phyloP scores from a whole-genome alignment of 2,113 vertebrate genomes.

The Nibea coibor region DNA sequence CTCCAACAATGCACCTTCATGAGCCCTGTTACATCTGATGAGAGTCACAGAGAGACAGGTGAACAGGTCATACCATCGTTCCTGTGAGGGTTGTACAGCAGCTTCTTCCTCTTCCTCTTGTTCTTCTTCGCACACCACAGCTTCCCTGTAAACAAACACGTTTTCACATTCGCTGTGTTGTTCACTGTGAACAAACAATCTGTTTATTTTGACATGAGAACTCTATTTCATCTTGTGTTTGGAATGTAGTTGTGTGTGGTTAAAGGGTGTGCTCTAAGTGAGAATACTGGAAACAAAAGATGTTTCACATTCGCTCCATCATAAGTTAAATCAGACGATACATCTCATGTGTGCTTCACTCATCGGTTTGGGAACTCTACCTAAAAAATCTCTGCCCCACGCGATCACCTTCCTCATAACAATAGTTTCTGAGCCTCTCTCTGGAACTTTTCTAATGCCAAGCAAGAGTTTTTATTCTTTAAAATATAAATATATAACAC shows the following conservation, averaged over 20 bases:
- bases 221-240: not conserved
- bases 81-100: slow-evolving; percentile 93
- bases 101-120: slow-evolving; percentile 98
- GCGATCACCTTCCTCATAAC: too few species aligned
- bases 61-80: slow-evolving; percentile 87
- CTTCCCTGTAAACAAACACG: slow-evolving; percentile 86
- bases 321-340: not conserved
- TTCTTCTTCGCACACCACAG: slow-evolving; percentile 99
- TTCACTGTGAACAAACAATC: not conserved
- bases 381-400: too few species aligned
- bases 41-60: not conserved
- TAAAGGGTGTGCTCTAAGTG: not conserved
- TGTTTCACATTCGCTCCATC: not conserved
- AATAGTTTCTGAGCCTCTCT: too few species aligned
- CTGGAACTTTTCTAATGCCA: too few species aligned
- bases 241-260: not conserved
- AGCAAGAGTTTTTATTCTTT: too few species aligned
- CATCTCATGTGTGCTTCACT: too few species aligned
- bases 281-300: not conserved
- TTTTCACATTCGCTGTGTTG: not conserved
- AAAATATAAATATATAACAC: too few species aligned
- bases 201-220: not conserved
- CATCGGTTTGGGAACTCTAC: too few species aligned
- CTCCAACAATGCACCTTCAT: not conserved
- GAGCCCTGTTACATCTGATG: not conserved